These are phyloP conservation scores for Ennomos quercinarius DNA, from an alignment of 2,888 invertebrate genomes.

Conservation along the genomic window DNA sequence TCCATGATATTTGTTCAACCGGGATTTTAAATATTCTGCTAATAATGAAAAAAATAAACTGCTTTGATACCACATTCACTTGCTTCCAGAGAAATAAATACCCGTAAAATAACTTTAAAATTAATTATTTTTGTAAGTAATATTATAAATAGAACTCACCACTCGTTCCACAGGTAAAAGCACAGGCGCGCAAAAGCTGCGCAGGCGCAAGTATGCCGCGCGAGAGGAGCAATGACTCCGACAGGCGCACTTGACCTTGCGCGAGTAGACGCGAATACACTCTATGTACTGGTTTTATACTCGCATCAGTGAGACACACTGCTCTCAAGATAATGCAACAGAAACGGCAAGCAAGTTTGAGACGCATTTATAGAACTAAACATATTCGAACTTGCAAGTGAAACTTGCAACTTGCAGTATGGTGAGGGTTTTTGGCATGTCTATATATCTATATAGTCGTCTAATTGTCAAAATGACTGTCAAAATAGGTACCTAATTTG, in stretches of 20 bases:
- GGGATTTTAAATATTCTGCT: no score
- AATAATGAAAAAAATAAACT: no score
- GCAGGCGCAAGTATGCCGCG: conserved; percentile 60
- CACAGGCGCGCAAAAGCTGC: conserved; percentile 41
- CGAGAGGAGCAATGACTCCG: conserved; percentile 80
- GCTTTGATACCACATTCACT: no score
- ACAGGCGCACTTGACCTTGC: conserved; percentile 81
- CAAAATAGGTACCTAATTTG: no score
- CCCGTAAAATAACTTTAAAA: neutral
- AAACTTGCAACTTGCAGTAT: no score
- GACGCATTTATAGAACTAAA: no score
- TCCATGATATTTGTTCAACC: no score
- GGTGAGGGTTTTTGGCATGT: no score
- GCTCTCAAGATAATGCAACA: conserved; percentile 20
- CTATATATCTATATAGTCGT: no score
- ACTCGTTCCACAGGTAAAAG: conserved; percentile 20
- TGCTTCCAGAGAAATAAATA: no score
- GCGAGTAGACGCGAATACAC: conserved; percentile 78
- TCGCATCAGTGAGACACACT: conserved; percentile 55
- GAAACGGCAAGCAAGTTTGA: conserved; percentile 4
- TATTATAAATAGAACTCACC: conserved; percentile 30
- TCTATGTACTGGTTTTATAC: conserved; percentile 80
- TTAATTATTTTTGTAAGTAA: neutral
- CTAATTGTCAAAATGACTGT: no score
- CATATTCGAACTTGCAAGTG: no score